Evolutionary conservation across 2,888 invertebrate species (phyloP), one percentile per base, ranked within the genome.

Genomic region (Psylliodes chrysocephalus): DNA sequence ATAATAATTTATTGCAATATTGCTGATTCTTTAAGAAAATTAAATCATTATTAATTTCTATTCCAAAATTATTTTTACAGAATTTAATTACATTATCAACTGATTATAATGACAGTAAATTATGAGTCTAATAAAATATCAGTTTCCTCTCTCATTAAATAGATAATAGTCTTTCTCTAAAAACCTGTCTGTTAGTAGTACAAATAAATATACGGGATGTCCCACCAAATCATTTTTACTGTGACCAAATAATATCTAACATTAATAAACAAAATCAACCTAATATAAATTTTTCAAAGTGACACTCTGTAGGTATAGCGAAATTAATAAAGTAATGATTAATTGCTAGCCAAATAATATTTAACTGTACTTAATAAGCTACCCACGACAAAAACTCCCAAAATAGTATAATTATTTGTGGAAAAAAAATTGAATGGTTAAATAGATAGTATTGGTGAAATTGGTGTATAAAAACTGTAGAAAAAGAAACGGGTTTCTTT

Each of bases 41-140:
- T n/a, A n/a, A n/a, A n/a, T n/a, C n/a, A n/a, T n/a, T n/a, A n/a
- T n/a, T n/a, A n/a, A n/a, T n/a, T n/a, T n/a, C n/a, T n/a, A n/a
- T n/a, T n/a, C n/a, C n/a, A n/a, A n/a, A n/a, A n/a, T n/a, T n/a
- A n/a, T n/a, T n/a, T n/a, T n/a, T n/a, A n/a, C n/a, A n/a, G n/a
- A n/a, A n/a, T n/a, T n/a, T n/a, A n/a, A n/a, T n/a, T n/a, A n/a
- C n/a, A n/a, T n/a, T n/a, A n/a, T n/a, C n/a, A n/a, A n/a, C n/a
- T n/a, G n/a, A n/a, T n/a, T n/a, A n/a, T n/a, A 35, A 12, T 15
- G 33, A 15, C 25, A 40, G 5, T 40, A 17, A 53, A 40, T 30
- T 25, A 49, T 52, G 18, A 40, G 22, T 38, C 25, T 14, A 53
- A 38, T 53, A 40, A 53, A 53, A 25, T 33, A 53, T 40, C 53